These are phyloP conservation scores for Amphibalanus amphitrite DNA, from an alignment of 1,140 invertebrate species.

Conservation along the genomic window DNA sequence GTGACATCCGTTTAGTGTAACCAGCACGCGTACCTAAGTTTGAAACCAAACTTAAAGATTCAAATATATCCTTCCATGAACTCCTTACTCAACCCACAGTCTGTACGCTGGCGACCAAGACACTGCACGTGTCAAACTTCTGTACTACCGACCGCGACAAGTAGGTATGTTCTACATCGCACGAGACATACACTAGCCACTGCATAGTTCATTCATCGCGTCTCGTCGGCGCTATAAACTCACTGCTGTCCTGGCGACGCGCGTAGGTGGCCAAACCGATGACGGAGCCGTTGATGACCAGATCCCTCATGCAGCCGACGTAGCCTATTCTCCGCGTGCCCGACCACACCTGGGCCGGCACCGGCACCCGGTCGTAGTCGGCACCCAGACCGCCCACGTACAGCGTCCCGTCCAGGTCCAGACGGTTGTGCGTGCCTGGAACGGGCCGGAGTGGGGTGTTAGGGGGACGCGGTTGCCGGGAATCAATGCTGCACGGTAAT, in stretches of 20 bases:
- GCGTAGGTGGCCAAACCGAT: slow-evolving; percentile 79
- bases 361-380: slow-evolving; percentile 31
- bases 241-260: slow-evolving; percentile 72
- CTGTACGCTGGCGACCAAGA: no score
- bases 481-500: no score
- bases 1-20: no score
- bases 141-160: no score
- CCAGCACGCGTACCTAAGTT: no score
- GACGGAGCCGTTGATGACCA: slow-evolving; percentile 78
- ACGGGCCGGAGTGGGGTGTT: background rate
- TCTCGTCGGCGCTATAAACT: slow-evolving; percentile 16
- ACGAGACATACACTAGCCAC: no score
- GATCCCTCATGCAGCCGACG: slow-evolving; percentile 85
- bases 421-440: slow-evolving; percentile 59
- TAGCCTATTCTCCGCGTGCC: slow-evolving; percentile 74
- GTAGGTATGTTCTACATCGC: no score
- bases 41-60: no score
- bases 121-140: no score
- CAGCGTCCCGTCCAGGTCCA: slow-evolving; percentile 74
- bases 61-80: no score
- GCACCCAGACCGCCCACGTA: slow-evolving; percentile 70
- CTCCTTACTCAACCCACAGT: no score
- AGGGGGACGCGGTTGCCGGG: no score
- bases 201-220: background rate
- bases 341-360: slow-evolving; percentile 79